Conservation (phyloP, 2,888 invertebrate species). For the Phragmatobia fuliginosa region DNA sequence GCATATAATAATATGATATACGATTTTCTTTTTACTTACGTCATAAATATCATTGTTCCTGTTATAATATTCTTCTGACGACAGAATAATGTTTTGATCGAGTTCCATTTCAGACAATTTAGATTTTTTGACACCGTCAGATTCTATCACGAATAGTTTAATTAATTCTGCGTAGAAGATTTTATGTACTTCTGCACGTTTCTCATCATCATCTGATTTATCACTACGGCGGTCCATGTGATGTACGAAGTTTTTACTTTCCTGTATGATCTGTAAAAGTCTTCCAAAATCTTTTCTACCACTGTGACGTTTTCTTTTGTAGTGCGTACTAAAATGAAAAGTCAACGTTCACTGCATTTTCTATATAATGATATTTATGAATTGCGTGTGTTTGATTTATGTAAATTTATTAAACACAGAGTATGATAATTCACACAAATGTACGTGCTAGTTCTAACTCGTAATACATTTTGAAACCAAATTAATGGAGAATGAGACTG, state of each 20-base stretch:
- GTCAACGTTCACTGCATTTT: neutral
- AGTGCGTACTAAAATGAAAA: constrained; percentile 59
- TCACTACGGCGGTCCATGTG: constrained; percentile 28
- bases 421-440: neutral
- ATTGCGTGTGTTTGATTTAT: neutral
- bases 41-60: constrained; percentile 85
- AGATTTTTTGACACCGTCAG: constrained; percentile 57
- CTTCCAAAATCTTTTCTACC: constrained; percentile 42
- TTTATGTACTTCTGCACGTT: constrained; percentile 62
- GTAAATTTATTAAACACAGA: no score
- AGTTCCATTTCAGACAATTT: constrained; percentile 72
- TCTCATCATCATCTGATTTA: constrained; percentile 50
- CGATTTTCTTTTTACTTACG: constrained; percentile 70
- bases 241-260: constrained; percentile 26
- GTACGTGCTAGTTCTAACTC: neutral
- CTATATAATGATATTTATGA: no score
- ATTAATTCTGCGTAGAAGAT: constrained; percentile 77
- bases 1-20: no score
- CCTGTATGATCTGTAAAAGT: constrained; percentile 25
- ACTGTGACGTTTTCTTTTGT: constrained; percentile 62
- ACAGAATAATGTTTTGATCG: constrained; percentile 75
- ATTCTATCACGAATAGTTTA: constrained; percentile 75
- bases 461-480: neutral
- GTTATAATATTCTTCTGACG: constrained; percentile 80
- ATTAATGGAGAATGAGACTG: neutral